Percentiles rank a stretch among this genome's conserved stretches.
phyloP scores from a whole-genome alignment of 2,113 vertebrate genomes.

The Rhipidura dahli region DNA sequence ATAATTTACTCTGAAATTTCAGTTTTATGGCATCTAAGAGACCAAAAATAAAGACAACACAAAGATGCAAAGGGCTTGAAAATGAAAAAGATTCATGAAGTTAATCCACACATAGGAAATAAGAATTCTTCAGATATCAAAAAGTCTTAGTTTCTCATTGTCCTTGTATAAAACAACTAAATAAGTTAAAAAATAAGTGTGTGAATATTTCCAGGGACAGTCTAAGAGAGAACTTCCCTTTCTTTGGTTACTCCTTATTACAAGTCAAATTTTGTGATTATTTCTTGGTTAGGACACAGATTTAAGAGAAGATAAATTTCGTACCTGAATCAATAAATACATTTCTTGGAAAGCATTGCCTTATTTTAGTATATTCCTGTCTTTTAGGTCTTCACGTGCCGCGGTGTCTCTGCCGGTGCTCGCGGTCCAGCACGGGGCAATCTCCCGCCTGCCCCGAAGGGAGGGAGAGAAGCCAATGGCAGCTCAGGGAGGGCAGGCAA shows the following conservation, averaged over 20 bases:
- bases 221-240: background rate
- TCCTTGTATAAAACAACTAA: background rate
- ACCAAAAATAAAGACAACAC: constrained; percentile 24
- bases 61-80: constrained; percentile 33
- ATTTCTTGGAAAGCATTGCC: background rate
- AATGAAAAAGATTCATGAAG: constrained; percentile 68
- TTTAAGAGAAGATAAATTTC: background rate
- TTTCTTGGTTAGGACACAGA: background rate
- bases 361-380: background rate
- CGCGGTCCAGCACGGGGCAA: no score
- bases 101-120: background rate
- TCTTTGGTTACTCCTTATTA: background rate
- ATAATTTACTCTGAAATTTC: background rate
- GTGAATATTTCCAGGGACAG: background rate
- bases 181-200: background rate
- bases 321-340: background rate
- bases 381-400: background rate
- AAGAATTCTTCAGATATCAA: background rate
- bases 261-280: background rate
- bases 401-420: no score
- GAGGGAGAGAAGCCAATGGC: no score
- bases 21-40: background rate
- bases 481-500: no score
- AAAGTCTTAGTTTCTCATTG: background rate
- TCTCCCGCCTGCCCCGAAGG: no score